Percentiles rank a stretch among this genome's conserved stretches.
Evolutionary conservation across 2,888 invertebrate species (phyloP).

Genomic region (Drosophila phalerata): DNA sequence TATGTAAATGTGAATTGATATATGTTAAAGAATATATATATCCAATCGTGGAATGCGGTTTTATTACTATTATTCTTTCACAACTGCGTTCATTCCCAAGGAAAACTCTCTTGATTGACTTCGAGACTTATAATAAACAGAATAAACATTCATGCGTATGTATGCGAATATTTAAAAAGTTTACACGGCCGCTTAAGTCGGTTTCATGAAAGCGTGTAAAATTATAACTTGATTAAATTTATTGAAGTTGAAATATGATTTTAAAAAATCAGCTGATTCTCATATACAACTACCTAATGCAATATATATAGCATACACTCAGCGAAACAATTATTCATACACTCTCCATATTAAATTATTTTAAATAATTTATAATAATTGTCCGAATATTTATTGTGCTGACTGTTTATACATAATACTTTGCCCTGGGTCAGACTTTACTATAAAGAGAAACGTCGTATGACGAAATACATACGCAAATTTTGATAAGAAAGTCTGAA

Average conservation of each 20-base stretch:
- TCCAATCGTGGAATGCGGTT: background rate
- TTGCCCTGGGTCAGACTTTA: background rate
- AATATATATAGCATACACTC: no score
- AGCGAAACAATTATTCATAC: no score
- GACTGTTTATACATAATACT: background rate
- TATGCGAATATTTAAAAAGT: background rate
- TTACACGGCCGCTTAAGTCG: background rate
- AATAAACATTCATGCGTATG: background rate
- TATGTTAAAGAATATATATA: background rate
- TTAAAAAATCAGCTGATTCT: no score
- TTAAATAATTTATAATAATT: no score
- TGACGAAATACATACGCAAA: background rate
- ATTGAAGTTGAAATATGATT: no score
- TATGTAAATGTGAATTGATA: background rate
- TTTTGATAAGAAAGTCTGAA: conserved; percentile 8
- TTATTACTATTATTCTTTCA: background rate
- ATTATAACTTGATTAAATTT: no score
- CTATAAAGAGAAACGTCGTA: background rate
- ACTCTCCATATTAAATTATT: no score
- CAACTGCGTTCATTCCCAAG: conserved; percentile 9
- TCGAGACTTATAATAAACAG: background rate
- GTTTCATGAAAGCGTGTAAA: no score
- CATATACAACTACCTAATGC: no score
- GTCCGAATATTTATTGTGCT: background rate
- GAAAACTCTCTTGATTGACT: background rate